Evolutionary conservation across 37 sponge, comb jelly and placozoan genomes (phyloP).

Genomic region (Lycopodina hypogea): DNA sequence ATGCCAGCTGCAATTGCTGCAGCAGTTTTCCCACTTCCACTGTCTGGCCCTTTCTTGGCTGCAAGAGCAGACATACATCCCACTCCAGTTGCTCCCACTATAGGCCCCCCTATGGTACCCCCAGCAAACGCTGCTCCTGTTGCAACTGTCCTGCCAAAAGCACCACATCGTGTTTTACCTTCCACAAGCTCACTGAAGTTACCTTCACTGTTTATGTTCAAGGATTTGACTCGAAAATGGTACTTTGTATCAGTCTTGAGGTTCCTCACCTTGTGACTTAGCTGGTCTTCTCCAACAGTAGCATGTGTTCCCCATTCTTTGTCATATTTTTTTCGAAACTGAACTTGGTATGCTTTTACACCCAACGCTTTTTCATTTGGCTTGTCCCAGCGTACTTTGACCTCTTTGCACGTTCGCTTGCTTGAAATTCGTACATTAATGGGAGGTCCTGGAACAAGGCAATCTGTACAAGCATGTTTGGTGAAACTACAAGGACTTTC

Average conservation of each 20-base stretch:
- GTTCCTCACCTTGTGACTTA: too few species aligned
- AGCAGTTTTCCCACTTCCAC: not conserved
- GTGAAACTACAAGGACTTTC: not conserved
- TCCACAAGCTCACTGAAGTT: not conserved
- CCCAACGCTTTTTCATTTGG: not conserved
- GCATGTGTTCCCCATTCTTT: not conserved
- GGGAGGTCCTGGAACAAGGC: constrained; percentile 3
- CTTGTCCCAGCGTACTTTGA: not conserved
- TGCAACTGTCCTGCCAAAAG: not conserved
- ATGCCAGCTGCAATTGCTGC: not conserved
- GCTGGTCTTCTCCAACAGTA: not conserved
- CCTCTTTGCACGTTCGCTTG: not conserved
- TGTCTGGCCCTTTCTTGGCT: not conserved
- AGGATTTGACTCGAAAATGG: constrained; percentile 5
- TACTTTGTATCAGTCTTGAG: not conserved
- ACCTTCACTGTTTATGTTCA: not conserved
- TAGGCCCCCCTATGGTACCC: not conserved
- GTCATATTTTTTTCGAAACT: not conserved
- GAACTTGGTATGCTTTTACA: not conserved
- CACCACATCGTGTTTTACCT: not conserved
- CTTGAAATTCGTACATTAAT: not conserved
- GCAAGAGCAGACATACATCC: not conserved
- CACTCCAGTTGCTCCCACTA: not conserved
- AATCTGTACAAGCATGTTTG: not conserved
- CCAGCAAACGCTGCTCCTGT: not conserved